Base-by-base conservation (phyloP, 2,113 vertebrate species). In the Seriola quinqueradiata region DNA sequence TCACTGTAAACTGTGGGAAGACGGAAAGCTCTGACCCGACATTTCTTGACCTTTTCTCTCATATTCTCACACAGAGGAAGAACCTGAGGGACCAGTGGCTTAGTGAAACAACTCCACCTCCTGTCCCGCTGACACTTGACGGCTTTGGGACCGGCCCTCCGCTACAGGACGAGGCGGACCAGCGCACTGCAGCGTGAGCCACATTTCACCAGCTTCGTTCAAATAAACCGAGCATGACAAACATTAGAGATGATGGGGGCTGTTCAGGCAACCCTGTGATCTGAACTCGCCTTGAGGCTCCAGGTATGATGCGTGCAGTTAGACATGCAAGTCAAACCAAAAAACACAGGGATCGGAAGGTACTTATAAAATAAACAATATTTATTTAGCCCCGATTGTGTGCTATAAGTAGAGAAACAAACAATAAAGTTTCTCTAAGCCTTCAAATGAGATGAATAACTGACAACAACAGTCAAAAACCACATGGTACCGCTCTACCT, bases 81-180 rank as follows among this genome's bases (percentile, higher is more conserved):
- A 91, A 91, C 87, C 90, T 94, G 65, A 93, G 95, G 17, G 93
- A 96, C 65, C 93, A 93, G 58, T 94, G 94, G 95, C 91, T 96
- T 28, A 95, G 95, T 92, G 94, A 95, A 19, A 85, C 87, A 25
- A 48, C 92, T 0, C 77, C 90, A 0, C 81, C 80, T 25, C 77
- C 75, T 8, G 72, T 79, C 0, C 89, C 87, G 52, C 89, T 87
- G 55, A 89, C 64, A 59, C 65, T 19, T 34, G 8, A 58, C 28
- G 89, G 21, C 75, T 68, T 23, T 60, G 76, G 14, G 84, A 93
- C 3, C 87, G 85, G 0, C 79, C 92, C 23, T 72, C 65, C 88
- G 64, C 88, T 82, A 9, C 89, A 91, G 80, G 93, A 82, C 87
- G 83, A 81, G 75, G 77, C 90, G 54, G 87, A 95, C 61, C 55